These are phyloP conservation scores for Ooceraea biroi DNA, from an alignment of 1,140 invertebrate species.

Conservation along the genomic window DNA sequence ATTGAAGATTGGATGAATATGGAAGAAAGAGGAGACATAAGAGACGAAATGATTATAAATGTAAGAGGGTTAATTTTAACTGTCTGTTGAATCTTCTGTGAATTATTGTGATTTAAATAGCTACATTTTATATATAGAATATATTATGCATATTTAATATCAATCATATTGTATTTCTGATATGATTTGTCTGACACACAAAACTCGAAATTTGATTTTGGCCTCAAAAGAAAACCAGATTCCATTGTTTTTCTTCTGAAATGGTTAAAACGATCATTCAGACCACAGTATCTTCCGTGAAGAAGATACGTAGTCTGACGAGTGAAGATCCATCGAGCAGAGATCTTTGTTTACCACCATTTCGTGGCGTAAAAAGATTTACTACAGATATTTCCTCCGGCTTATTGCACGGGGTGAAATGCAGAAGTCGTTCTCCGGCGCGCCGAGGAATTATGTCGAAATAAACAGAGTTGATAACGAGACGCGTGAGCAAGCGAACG, in stretches of 20 bases:
- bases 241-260: too few species aligned
- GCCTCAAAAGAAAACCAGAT: too few species aligned
- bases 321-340: neutral
- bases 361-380: neutral
- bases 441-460: neutral
- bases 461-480: constrained; percentile 21
- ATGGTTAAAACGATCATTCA: too few species aligned
- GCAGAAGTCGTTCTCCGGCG: neutral
- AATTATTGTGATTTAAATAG: neutral
- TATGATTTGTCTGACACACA: too few species aligned
- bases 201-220: too few species aligned
- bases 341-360: neutral
- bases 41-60: too few species aligned
- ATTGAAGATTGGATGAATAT: neutral
- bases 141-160: neutral
- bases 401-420: neutral
- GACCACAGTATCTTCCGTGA: neutral
- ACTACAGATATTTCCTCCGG: neutral
- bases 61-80: too few species aligned
- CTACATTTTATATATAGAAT: neutral
- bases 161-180: too few species aligned
- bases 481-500: neutral
- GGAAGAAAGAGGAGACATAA: neutral
- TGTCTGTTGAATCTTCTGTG: neutral
- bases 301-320: neutral